Evolutionary conservation across 2,797 vertebrate genomes (phyloP).

Genomic region (Neosalanx taihuensis): DNA sequence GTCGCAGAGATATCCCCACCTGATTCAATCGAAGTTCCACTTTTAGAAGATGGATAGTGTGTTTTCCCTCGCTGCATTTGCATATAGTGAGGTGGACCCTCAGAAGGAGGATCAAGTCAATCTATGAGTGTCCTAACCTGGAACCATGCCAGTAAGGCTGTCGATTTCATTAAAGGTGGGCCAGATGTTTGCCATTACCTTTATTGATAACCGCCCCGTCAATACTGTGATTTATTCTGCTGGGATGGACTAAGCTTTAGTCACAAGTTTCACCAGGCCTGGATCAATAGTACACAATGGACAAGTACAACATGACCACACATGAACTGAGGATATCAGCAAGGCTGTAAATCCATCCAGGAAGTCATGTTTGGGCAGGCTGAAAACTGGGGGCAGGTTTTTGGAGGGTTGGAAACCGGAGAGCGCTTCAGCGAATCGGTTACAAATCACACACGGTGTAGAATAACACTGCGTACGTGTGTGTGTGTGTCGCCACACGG

Average conservation of each 20-base stretch:
- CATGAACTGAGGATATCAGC: constrained; percentile 61
- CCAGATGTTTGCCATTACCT: constrained; percentile 83
- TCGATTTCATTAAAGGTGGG: constrained; percentile 80
- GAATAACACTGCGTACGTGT: background rate
- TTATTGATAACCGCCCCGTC: constrained; percentile 80
- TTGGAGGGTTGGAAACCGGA: too few relatives aligned
- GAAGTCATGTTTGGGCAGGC: constrained; percentile 49
- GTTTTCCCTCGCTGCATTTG: constrained; percentile 59
- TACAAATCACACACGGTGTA: too few relatives aligned
- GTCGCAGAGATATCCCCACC: constrained; percentile 57
- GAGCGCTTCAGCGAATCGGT: too few relatives aligned
- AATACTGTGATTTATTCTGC: constrained; percentile 81
- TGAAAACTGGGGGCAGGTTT: background rate
- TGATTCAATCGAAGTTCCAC: constrained; percentile 55
- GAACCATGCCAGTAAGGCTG: constrained; percentile 63
- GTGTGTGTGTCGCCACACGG: background rate
- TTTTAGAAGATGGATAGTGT: constrained; percentile 52
- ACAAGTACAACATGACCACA: constrained; percentile 73
- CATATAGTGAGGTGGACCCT: constrained; percentile 67
- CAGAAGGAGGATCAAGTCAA: constrained; percentile 74
- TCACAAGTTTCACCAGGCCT: constrained; percentile 74
- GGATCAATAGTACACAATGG: constrained; percentile 78
- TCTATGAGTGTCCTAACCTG: constrained; percentile 68
- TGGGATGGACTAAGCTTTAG: constrained; percentile 77
- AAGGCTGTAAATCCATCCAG: constrained; percentile 55